Conservation (phyloP, 2,888 invertebrate species). For the Temnothorax unifasciatus region DNA sequence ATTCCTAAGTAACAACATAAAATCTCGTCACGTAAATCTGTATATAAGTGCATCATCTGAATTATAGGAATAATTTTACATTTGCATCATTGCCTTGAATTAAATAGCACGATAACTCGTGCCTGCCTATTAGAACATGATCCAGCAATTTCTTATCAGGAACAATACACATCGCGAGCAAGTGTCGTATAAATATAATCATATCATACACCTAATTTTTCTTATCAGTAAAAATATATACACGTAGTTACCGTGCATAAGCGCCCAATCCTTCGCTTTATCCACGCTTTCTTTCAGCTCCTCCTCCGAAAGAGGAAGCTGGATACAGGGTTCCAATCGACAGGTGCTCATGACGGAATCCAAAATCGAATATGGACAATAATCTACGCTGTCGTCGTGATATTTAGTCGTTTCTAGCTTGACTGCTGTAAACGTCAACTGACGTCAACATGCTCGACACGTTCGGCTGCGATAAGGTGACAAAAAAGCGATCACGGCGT, state of each 20-base stretch:
- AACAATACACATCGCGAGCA: neutral
- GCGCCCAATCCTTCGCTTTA: constrained; percentile 87
- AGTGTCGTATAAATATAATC: neutral
- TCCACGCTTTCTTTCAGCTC: constrained; percentile 86
- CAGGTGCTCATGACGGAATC: constrained; percentile 67
- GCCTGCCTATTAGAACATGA: neutral
- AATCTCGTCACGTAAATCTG: neutral
- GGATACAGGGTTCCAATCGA: constrained; percentile 88
- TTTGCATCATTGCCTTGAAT: neutral
- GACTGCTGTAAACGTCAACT: neutral
- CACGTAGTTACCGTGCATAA: constrained; percentile 86
- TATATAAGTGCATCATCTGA: neutral
- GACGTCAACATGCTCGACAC: neutral
- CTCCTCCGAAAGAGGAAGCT: constrained; percentile 90
- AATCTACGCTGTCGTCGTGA: neutral
- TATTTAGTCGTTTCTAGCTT: neutral
- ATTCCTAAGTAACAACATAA: constrained; percentile 80
- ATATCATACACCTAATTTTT: neutral
- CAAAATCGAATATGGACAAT: constrained; percentile 14
- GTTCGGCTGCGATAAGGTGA: neutral
- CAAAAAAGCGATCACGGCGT: constrained; percentile 2
- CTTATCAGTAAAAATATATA: neutral
- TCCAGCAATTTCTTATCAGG: neutral
- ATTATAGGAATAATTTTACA: neutral
- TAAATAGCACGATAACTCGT: neutral